These are phyloP conservation scores for Adelognathus sp. DNA, from an alignment of 2,888 invertebrate genomes.

Conservation along the genomic window DNA sequence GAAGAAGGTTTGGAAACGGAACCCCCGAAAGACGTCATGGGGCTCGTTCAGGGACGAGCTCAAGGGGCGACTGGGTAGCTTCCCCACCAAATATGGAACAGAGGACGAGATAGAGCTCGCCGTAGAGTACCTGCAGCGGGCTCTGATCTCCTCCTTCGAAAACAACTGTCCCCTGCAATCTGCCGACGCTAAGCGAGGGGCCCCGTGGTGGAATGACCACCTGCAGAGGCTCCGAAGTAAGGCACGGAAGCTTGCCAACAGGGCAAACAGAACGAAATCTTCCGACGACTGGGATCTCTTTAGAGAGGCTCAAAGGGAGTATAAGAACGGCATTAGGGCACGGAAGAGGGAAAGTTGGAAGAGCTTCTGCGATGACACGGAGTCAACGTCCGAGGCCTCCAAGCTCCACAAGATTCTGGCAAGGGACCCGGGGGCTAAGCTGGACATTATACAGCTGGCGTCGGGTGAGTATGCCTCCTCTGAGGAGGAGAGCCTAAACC, in stretches of 20 bases:
- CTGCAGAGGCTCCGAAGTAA: not conserved
- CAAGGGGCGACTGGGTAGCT: not conserved
- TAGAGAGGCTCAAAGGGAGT: not conserved
- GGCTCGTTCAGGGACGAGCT: conserved; percentile 1
- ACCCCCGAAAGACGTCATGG: conserved; percentile 35
- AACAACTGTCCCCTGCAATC: conserved; percentile 14
- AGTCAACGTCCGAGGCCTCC: not conserved
- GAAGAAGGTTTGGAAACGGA: not conserved
- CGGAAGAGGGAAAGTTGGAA: not conserved
- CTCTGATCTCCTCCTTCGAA: conserved; percentile 32
- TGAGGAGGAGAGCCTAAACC: conserved; percentile 25
- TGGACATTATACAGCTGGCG: conserved; percentile 7
- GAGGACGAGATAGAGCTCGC: conserved; percentile 6
- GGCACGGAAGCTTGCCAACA: conserved; percentile 16
- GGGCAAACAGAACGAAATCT: conserved; percentile 20
- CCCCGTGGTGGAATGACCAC: conserved; percentile 43
- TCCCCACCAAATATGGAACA: not conserved
- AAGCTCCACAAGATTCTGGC: conserved; percentile 27
- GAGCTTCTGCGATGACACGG: conserved; percentile 4
- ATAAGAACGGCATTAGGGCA: conserved; percentile 6
- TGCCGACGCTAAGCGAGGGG: not conserved
- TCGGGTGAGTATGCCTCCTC: not conserved
- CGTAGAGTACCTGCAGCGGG: not conserved
- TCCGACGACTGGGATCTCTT: not conserved
- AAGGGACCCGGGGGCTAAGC: not conserved